phyloP scores from a whole-genome alignment of 1,140 invertebrate species.

The Platorchestia sp. region DNA sequence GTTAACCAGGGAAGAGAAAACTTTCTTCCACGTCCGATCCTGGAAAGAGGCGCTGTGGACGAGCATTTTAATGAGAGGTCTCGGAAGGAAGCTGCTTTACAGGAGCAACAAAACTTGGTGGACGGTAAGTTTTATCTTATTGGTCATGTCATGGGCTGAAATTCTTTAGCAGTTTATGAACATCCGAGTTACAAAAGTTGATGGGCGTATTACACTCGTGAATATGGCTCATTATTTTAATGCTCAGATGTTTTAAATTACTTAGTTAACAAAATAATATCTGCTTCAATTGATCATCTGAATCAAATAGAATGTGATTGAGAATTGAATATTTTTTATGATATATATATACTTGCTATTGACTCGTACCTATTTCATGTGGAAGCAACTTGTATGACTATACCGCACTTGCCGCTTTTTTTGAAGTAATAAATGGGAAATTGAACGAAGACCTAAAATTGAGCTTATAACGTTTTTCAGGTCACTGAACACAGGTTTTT shows the following conservation, averaged over 20 bases:
- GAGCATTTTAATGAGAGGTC: not conserved
- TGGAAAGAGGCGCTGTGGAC: slow-evolving; percentile 3
- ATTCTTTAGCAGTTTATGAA: not conserved
- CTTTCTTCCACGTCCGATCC: not conserved
- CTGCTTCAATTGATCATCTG: not conserved
- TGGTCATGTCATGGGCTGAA: not conserved
- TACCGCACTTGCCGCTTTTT: not conserved
- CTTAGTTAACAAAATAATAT: not conserved
- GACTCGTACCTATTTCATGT: not conserved
- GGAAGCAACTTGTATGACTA: not conserved
- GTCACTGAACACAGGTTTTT: not conserved
- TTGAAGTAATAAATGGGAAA: not conserved
- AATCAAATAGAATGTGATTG: not conserved
- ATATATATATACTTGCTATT: not conserved
- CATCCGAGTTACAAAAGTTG: not conserved
- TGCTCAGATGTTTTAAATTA: not conserved
- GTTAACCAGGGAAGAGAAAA: not conserved
- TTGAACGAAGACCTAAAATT: not conserved
- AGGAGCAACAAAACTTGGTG: not conserved
- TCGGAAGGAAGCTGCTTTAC: not conserved
- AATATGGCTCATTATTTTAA: not conserved
- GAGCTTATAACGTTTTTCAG: not conserved
- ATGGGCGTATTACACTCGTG: not conserved
- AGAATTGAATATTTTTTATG: not conserved
- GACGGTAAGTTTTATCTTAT: not conserved